Evolutionary conservation across 2,888 invertebrate genomes (phyloP).

Genomic region (Tanypteryx hageni): DNA sequence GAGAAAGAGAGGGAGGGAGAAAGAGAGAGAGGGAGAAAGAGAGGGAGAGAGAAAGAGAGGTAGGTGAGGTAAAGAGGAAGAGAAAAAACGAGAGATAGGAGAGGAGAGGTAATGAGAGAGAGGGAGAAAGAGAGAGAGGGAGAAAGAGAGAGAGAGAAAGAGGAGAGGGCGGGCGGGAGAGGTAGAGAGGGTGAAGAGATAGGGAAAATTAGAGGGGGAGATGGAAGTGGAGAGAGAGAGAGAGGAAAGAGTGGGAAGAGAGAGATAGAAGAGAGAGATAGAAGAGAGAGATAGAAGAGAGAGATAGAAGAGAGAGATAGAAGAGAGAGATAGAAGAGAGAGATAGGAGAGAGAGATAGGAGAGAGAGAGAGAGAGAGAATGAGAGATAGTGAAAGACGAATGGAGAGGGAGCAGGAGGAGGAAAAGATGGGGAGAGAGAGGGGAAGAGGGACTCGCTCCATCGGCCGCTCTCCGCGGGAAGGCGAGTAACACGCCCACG

Average conservation of each 20-base stretch:
- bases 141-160: not conserved
- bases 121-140: not conserved
- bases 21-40: not conserved
- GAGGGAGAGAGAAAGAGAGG: not conserved
- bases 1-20: not conserved
- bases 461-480: conserved; percentile 10
- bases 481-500: conserved; percentile 6
- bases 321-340: too few relatives aligned
- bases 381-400: not conserved
- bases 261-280: not conserved
- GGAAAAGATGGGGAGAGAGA: not conserved
- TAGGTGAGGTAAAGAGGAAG: not conserved
- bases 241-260: not conserved
- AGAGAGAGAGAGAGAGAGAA: not conserved
- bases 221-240: not conserved
- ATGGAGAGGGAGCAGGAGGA: not conserved
- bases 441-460: not conserved
- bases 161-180: not conserved
- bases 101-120: not conserved
- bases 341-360: not conserved
- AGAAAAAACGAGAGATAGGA: too few relatives aligned
- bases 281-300: not conserved
- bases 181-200: not conserved
- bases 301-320: not conserved
- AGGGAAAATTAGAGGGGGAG: not conserved